Evolutionary conservation across 2,113 vertebrate genomes (phyloP), one percentile per base, ranked within the genome.

Genomic region (Cyprinodon tularosa): DNA sequence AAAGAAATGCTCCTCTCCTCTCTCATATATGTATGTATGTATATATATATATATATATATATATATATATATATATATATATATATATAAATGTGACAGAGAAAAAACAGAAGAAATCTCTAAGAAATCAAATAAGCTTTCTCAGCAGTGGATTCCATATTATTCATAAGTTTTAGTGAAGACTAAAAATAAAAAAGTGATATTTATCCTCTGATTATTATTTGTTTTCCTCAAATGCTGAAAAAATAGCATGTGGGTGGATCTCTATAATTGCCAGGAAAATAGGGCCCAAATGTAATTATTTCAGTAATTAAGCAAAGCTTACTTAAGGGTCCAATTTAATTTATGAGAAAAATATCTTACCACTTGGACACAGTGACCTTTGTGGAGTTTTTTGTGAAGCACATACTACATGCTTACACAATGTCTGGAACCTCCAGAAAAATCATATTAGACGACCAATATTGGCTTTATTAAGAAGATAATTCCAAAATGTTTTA

Each of bases 261-360:
- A 74, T 59, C 12, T 53, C 71, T 66, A 11, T 77, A 84, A 75
- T 72, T 66, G 45, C 38, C 50, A 69, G 22, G 20, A 66, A 72
- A 77, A 72, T 62, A 47, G 62, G 4, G 57, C n/a, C 62, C 38
- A 76, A 44, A 42, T 44, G 7, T 4, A 65, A 64, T 22, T 13
- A 70, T 17, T 47, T 9, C 39, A 40, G 69, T 40, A 3, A 53
- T 53, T 61, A 15, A 4, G 1, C 1, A 9, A 78, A 7, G n/a
- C 10, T 73, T 8, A 1, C 22, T 5, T 9, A 39, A 67, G 29
- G 9, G 12, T 44, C 4, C 44, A 42, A 60, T 70, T 60, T 40
- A 44, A 57, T 53, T 29, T 20, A 59, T n/a, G 39, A 47, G 12
- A 60, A 42, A 57, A 57, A 10, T 57, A 14, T 42, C 0, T 20